These are phyloP conservation scores for Otis tarda DNA, from an alignment of 2,113 vertebrate genomes.

Conservation along the genomic window DNA sequence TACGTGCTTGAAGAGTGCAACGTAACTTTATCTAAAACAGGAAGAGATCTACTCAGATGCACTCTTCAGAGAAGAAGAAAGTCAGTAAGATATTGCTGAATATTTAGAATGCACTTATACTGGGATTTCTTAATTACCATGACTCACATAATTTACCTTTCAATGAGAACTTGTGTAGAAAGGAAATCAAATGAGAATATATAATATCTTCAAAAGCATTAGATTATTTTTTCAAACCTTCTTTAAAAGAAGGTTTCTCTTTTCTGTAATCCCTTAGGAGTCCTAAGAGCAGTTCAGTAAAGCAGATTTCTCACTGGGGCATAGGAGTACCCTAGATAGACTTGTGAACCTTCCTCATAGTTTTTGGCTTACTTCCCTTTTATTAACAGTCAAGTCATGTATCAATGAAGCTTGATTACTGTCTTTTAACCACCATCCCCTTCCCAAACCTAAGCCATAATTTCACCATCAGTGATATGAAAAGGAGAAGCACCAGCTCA, in stretches of 20 bases:
- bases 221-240: not conserved
- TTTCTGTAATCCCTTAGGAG: not conserved
- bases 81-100: not conserved
- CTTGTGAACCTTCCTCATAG: not conserved
- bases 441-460: not conserved
- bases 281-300: not conserved
- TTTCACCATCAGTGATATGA: not conserved
- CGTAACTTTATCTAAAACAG: not conserved
- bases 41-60: not conserved
- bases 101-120: not conserved
- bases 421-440: not conserved
- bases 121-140: slow-evolving; percentile 14
- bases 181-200: not conserved
- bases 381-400: not conserved
- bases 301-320: not conserved
- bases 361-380: not conserved
- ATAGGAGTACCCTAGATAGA: not conserved
- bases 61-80: not conserved
- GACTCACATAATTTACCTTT: not conserved
- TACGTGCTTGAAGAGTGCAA: not conserved
- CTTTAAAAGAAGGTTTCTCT: not conserved
- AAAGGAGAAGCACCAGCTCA: not conserved
- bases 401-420: not conserved
- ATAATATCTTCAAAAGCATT: not conserved
- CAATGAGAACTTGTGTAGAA: not conserved